Conservation (phyloP, 2,113 vertebrate genomes). For the Crotophaga sulcirostris region DNA sequence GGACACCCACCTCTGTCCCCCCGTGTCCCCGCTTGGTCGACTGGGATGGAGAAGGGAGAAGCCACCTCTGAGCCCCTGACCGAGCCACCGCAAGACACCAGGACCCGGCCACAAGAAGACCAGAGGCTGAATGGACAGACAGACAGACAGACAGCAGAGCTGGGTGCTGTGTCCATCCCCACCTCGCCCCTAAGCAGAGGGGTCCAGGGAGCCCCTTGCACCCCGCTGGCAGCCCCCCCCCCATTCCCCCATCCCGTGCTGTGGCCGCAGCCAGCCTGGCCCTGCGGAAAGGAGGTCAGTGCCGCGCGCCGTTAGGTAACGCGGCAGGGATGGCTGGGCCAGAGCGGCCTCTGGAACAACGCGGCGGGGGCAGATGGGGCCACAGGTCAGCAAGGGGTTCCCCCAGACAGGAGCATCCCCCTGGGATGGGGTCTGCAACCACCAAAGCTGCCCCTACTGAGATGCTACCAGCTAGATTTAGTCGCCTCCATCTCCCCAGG, state of each 20-base stretch:
- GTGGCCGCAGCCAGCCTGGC: background rate
- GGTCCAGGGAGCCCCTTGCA: background rate
- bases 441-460: accelerated
- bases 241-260: accelerated
- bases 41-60: background rate
- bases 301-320: background rate
- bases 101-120: accelerated
- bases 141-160: background rate
- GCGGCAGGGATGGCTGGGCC: background rate
- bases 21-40: accelerated
- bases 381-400: accelerated
- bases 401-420: accelerated
- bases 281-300: background rate
- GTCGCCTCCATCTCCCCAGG: background rate
- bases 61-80: background rate
- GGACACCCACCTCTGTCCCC: background rate
- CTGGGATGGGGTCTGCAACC: background rate
- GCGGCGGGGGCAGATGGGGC: background rate
- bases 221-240: background rate
- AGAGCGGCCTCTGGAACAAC: background rate
- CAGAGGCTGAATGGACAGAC: accelerated
- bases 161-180: background rate
- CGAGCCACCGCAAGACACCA: accelerated
- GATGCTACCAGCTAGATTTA: background rate
- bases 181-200: background rate